These are phyloP conservation scores for Cottus gobio DNA, from an alignment of 2,113 vertebrate genomes.

Conservation along the genomic window DNA sequence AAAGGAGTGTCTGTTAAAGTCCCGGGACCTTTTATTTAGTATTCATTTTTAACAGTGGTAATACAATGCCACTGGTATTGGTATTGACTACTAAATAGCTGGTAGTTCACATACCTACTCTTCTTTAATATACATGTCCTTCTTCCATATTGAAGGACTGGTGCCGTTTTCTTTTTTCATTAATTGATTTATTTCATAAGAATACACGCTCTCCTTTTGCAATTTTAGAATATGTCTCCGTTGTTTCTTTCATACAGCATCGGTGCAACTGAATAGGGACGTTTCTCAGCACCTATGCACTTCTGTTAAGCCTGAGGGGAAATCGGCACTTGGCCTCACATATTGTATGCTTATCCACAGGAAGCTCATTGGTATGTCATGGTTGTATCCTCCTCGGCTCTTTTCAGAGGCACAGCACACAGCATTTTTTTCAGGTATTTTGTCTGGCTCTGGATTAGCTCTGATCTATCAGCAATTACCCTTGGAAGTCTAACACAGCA, in stretches of 20 bases:
- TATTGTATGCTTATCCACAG: slow-evolving; percentile 51
- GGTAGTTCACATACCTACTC: not conserved
- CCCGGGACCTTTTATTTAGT: not conserved
- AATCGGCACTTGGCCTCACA: slow-evolving; percentile 43
- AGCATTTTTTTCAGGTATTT: slow-evolving; percentile 65
- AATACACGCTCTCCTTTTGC: slow-evolving; percentile 2
- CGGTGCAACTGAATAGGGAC: slow-evolving; percentile 25
- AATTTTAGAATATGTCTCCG: slow-evolving; percentile 2
- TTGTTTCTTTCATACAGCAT: slow-evolving; percentile 10
- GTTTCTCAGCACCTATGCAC: slow-evolving; percentile 36
- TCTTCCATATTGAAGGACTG: not conserved
- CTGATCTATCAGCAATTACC: slow-evolving; percentile 80
- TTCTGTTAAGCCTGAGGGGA: slow-evolving; percentile 52
- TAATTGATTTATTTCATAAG: not conserved
- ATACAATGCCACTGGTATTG: not conserved
- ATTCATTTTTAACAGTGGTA: not conserved
- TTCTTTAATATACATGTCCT: not conserved
- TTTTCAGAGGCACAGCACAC: slow-evolving; percentile 53
- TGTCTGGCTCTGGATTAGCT: slow-evolving; percentile 75
- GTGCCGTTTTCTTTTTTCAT: not conserved
- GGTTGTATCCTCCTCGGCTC: slow-evolving; percentile 37
- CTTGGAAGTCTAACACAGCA: slow-evolving; percentile 61
- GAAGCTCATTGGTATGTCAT: slow-evolving; percentile 73
- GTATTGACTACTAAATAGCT: not conserved
- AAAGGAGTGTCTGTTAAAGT: too few relatives aligned